A percentile compares a stretch with the other conserved stretches of the same genome.
Evolutionary conservation across 1,140 invertebrate species (phyloP).

Genomic region (Rhyzopertha dominica): DNA sequence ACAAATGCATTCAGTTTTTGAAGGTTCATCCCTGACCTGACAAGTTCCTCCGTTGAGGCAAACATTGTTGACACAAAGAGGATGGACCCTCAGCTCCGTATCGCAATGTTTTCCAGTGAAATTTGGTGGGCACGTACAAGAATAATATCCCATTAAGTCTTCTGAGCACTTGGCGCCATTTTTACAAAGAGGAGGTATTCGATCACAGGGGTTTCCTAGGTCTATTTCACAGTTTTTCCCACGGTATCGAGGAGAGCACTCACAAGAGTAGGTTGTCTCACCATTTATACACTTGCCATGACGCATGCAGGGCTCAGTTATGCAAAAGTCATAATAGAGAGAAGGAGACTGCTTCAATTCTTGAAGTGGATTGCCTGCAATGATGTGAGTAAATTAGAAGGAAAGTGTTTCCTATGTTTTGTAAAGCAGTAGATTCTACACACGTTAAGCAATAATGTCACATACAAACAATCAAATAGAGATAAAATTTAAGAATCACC

Average conservation of each 20-base stretch:
- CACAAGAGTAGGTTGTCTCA: constrained; percentile 70
- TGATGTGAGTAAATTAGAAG: too few species aligned
- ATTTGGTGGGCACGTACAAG: constrained; percentile 67
- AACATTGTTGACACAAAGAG: constrained; percentile 67
- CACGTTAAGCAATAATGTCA: too few species aligned
- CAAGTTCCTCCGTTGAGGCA: constrained; percentile 70
- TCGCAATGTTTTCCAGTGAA: constrained; percentile 72
- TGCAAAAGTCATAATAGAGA: constrained; percentile 72
- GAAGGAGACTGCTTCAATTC: neutral
- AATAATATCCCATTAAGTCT: constrained; percentile 67
- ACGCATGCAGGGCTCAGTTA: constrained; percentile 73
- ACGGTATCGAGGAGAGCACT: constrained; percentile 70
- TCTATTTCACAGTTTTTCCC: constrained; percentile 83
- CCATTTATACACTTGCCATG: constrained; percentile 72
- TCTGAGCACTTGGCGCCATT: constrained; percentile 73
- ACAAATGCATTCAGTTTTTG: constrained; percentile 56
- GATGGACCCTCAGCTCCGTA: constrained; percentile 61
- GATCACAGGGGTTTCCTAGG: constrained; percentile 63
- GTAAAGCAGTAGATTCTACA: too few species aligned
- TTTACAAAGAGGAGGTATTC: constrained; percentile 50
- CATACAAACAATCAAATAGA: too few species aligned
- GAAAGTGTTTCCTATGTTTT: too few species aligned
- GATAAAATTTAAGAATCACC: too few species aligned
- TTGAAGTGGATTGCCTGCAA: neutral
- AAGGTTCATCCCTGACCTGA: constrained; percentile 51